phyloP scores from a whole-genome alignment of 2,797 vertebrate species.

The Sphenopsis melanotis region DNA sequence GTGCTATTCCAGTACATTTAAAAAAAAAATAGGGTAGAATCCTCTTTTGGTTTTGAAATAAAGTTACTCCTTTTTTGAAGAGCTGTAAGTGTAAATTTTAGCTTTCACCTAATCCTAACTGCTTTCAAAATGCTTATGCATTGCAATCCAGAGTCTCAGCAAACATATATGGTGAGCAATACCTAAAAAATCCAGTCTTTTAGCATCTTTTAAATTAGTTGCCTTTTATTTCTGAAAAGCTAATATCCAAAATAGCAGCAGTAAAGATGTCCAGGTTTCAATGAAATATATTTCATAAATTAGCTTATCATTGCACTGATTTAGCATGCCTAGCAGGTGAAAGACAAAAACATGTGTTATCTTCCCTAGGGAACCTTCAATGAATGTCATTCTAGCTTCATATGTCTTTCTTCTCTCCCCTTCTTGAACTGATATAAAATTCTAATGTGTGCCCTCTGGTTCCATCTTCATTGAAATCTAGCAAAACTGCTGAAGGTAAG shows the following conservation, averaged over 20 bases:
- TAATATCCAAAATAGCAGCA: constrained; percentile 87
- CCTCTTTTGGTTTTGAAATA: background rate
- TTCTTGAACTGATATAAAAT: constrained; percentile 91
- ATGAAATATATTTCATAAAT: constrained; percentile 88
- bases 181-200: constrained; percentile 47
- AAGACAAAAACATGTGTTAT: constrained; percentile 90
- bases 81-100: constrained; percentile 8
- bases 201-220: constrained; percentile 72
- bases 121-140: constrained; percentile 20
- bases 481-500: constrained; percentile 86
- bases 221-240: constrained; percentile 78
- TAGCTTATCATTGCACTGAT: constrained; percentile 93
- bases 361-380: constrained; percentile 82
- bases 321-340: constrained; percentile 97
- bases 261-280: constrained; percentile 88
- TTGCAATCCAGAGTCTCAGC: constrained; percentile 4
- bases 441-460: constrained; percentile 91
- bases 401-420: constrained; percentile 81
- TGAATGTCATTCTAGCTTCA: constrained; percentile 86
- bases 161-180: constrained; percentile 11
- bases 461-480: constrained; percentile 86
- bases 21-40: background rate
- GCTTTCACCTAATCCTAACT: constrained; percentile 18
- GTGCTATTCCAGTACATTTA: background rate
- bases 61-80: background rate